These are phyloP conservation scores for Mixornis gularis DNA, from an alignment of 2,113 vertebrate species.

Conservation along the genomic window DNA sequence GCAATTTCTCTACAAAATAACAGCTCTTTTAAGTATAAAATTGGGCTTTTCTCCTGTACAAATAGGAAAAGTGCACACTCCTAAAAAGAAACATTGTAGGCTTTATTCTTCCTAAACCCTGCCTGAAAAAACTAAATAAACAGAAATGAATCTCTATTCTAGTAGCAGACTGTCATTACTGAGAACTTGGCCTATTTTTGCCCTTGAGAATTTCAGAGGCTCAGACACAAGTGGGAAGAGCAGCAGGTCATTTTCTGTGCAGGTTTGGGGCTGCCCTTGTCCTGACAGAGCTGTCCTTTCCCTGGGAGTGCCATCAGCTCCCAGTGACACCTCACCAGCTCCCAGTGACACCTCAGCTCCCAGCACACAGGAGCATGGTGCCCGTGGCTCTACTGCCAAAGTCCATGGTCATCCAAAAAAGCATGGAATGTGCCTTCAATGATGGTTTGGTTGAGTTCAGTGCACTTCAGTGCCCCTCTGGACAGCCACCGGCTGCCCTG, in stretches of 20 bases:
- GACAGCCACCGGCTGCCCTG: background rate
- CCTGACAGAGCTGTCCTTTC: background rate
- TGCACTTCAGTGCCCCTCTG: fast-evolving
- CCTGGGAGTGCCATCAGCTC: background rate
- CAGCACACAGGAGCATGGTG: fast-evolving
- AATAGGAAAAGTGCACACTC: background rate
- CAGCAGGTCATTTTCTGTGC: background rate
- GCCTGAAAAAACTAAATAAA: background rate
- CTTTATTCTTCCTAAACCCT: background rate
- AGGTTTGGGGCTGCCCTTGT: background rate
- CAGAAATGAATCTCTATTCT: background rate
- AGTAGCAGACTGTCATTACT: background rate
- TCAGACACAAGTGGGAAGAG: background rate
- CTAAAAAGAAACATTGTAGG: background rate
- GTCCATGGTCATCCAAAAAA: background rate
- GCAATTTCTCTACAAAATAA: conserved; percentile 7
- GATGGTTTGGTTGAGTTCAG: background rate
- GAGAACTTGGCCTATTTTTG: background rate
- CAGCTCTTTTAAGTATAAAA: background rate
- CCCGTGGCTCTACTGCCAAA: background rate
- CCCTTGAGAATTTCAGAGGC: background rate
- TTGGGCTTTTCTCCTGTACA: background rate
- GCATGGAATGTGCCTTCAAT: fast-evolving
- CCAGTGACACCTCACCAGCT: background rate
- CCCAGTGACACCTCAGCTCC: background rate